Evolutionary conservation across 2,113 vertebrate genomes (phyloP).

Genomic region (Burhinus oedicnemus): DNA sequence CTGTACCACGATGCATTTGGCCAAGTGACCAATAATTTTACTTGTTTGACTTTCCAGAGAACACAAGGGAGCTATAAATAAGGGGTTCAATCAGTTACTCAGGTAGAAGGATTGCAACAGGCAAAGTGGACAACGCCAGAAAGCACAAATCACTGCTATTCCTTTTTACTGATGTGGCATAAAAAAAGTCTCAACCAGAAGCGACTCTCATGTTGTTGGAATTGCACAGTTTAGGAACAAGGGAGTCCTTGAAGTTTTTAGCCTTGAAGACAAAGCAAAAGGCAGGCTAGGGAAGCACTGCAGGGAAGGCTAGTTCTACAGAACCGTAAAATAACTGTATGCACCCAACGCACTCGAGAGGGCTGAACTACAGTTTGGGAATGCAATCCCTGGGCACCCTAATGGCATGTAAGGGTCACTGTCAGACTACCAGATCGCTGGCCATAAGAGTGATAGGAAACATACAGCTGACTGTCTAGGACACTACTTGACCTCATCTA

Average conservation of each 20-base stretch:
- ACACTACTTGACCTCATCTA: background rate
- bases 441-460: background rate
- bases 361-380: background rate
- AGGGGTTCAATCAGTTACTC: background rate
- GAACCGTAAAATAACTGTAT: background rate
- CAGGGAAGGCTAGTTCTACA: background rate
- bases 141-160: background rate
- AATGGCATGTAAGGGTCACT: background rate
- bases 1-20: background rate
- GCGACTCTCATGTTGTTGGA: background rate
- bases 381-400: background rate
- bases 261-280: background rate
- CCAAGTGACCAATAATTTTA: background rate
- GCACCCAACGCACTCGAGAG: fast-evolving
- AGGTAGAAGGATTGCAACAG: background rate
- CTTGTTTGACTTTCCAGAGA: background rate
- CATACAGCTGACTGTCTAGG: background rate
- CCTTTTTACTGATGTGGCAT: background rate
- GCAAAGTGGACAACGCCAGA: background rate
- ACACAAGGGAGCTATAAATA: background rate
- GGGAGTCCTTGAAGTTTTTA: background rate
- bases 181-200: background rate
- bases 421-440: background rate
- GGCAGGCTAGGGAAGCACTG: background rate
- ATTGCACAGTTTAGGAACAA: background rate